phyloP scores from a whole-genome alignment of 1,140 invertebrate genomes.

The Piezodorus guildinii region DNA sequence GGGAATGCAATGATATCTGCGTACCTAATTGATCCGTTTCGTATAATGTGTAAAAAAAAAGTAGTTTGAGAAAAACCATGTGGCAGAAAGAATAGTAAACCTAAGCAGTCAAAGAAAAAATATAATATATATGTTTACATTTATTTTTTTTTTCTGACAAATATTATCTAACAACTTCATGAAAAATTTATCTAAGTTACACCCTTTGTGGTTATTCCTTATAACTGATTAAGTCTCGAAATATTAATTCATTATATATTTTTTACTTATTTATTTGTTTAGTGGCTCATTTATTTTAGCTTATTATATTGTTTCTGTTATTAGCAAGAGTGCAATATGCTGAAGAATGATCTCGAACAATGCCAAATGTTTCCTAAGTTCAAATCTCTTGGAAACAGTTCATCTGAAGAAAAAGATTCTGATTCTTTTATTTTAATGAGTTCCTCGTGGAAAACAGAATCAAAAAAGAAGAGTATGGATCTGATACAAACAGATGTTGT shows the following conservation, averaged over 20 bases:
- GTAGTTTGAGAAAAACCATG: no score
- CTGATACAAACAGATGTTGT: slow-evolving; percentile 15
- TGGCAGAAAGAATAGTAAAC: no score
- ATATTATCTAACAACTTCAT: no score
- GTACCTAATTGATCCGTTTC: no score
- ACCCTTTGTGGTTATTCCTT: no score
- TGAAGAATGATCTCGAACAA: slow-evolving; percentile 23
- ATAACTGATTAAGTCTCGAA: background rate
- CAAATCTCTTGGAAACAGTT: slow-evolving; percentile 16
- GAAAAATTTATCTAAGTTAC: no score
- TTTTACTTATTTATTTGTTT: background rate
- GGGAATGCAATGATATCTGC: no score
- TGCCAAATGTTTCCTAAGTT: slow-evolving; percentile 24
- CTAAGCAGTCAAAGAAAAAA: no score
- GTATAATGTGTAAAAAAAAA: no score
- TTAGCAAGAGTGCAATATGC: slow-evolving; percentile 27
- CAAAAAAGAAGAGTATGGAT: background rate
- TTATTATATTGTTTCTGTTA: background rate
- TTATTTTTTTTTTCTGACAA: no score
- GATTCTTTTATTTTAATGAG: slow-evolving; percentile 20
- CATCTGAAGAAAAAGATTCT: slow-evolving; percentile 19
- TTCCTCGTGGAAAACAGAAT: background rate
- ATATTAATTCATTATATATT: background rate
- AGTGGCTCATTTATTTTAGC: background rate
- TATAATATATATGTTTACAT: no score